phyloP scores from a whole-genome alignment of 1,140 invertebrate genomes.

The Drosophila insularis region DNA sequence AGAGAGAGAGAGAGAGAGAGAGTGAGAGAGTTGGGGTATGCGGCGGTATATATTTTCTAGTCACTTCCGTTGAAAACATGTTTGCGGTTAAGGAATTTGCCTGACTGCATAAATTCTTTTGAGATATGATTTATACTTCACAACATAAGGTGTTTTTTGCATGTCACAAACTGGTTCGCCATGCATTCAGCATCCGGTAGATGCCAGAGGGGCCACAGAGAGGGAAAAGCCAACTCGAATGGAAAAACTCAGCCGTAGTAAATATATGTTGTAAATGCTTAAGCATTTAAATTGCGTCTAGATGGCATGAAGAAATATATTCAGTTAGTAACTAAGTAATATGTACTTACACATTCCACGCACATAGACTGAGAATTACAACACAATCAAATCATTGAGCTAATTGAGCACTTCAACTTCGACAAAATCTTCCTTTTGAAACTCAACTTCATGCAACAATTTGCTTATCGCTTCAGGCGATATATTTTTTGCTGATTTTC shows the following conservation, averaged over 20 bases:
- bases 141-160: conserved; percentile 8
- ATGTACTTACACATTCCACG: neutral
- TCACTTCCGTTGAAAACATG: conserved; percentile 20
- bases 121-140: conserved; percentile 14
- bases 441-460: neutral
- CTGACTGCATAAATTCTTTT: conserved; percentile 21
- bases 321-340: neutral
- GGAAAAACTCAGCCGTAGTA: neutral
- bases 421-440: neutral
- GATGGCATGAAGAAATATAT: neutral
- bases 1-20: neutral
- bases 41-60: conserved; percentile 6
- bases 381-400: conserved; percentile 5
- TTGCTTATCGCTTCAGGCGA: neutral
- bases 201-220: neutral
- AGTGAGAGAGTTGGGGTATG: neutral
- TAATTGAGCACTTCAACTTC: conserved; percentile 15
- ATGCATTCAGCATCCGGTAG: conserved; percentile 16
- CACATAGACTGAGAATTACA: neutral
- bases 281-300: conserved; percentile 13
- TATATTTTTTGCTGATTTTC: conserved; percentile 7
- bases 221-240: neutral
- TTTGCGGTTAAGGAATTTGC: conserved; percentile 20
- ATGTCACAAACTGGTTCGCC: conserved; percentile 19
- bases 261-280: conserved; percentile 11